A percentile compares a stretch with the other conserved stretches of the same genome.
phyloP scores from a whole-genome alignment of 2,888 invertebrate genomes.

The Tortricodes alternella region DNA sequence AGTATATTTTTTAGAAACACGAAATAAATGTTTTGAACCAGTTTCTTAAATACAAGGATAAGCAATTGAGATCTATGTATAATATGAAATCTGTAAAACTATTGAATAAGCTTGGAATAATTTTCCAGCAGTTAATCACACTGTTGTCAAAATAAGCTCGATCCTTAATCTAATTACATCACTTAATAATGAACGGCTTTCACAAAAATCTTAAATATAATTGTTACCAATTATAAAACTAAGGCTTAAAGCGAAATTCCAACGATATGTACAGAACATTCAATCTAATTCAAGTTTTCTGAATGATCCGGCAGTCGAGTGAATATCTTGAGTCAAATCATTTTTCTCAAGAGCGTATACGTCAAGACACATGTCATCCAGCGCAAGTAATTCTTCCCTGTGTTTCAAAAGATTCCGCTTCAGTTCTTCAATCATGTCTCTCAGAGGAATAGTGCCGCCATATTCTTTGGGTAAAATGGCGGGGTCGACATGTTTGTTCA shows the following conservation, averaged over 20 bases:
- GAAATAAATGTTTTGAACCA: slow-evolving; percentile 3
- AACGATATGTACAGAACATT: background rate
- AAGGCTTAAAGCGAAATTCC: background rate
- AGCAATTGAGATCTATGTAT: slow-evolving; percentile 28
- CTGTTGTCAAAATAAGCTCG: background rate
- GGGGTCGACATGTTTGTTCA: slow-evolving; percentile 87
- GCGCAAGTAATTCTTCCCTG: slow-evolving; percentile 85
- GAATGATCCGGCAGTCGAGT: slow-evolving; percentile 91
- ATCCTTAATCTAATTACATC: background rate
- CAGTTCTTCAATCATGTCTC: slow-evolving; percentile 90
- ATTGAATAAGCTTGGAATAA: slow-evolving; percentile 24
- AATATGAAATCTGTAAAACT: slow-evolving; percentile 20
- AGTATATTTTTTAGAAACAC: slow-evolving; percentile 11
- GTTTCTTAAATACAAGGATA: slow-evolving; percentile 24
- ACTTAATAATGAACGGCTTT: no score
- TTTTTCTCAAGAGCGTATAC: slow-evolving; percentile 83
- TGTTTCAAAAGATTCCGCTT: slow-evolving; percentile 85
- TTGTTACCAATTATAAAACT: no score
- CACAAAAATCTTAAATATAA: no score
- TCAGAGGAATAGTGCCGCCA: slow-evolving; percentile 91
- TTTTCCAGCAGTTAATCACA: slow-evolving; percentile 3
- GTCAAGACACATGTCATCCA: slow-evolving; percentile 90
- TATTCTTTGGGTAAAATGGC: slow-evolving; percentile 93
- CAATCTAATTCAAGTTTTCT: slow-evolving; percentile 92
- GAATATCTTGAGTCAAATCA: slow-evolving; percentile 86